phyloP scores from a whole-genome alignment of 1,140 invertebrate genomes.

The Drosophila serrata region DNA sequence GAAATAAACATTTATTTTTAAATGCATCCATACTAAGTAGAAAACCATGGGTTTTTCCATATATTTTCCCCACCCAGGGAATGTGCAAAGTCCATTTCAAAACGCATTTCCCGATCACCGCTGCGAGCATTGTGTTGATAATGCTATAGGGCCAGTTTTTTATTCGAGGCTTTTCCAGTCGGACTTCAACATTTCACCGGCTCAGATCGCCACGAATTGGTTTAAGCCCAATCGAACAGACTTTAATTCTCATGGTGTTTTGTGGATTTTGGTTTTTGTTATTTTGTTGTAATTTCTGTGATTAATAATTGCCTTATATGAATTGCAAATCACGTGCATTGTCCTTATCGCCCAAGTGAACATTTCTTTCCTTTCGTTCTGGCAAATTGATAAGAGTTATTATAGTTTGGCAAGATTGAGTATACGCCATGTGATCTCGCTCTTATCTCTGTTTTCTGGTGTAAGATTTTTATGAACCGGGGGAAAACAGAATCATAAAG shows the following conservation, averaged over 20 bases:
- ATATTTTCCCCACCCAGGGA: neutral
- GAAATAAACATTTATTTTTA: neutral
- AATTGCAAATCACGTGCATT: constrained; percentile 43
- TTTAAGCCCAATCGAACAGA: constrained; percentile 25
- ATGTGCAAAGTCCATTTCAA: constrained; percentile 1
- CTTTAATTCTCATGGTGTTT: constrained; percentile 6
- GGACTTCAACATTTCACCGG: constrained; percentile 30
- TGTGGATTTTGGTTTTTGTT: neutral
- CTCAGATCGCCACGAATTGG: constrained; percentile 33
- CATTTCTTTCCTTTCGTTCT: neutral
- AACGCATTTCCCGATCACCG: neutral
- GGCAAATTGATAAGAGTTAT: constrained; percentile 30
- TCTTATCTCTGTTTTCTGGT: constrained; percentile 10
- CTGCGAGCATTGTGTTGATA: constrained; percentile 9
- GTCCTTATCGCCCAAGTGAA: constrained; percentile 5
- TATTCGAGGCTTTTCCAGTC: constrained; percentile 41
- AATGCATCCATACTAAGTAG: neutral
- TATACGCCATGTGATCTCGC: constrained; percentile 48
- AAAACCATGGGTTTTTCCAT: neutral
- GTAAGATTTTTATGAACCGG: constrained; percentile 15
- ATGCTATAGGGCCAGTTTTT: constrained; percentile 21
- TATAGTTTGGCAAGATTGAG: constrained; percentile 32
- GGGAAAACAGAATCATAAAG: constrained; percentile 41
- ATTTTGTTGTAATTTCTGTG: neutral
- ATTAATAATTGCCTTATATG: neutral